phyloP scores from a whole-genome alignment of 2,113 vertebrate genomes.

The Gila orcuttii region DNA sequence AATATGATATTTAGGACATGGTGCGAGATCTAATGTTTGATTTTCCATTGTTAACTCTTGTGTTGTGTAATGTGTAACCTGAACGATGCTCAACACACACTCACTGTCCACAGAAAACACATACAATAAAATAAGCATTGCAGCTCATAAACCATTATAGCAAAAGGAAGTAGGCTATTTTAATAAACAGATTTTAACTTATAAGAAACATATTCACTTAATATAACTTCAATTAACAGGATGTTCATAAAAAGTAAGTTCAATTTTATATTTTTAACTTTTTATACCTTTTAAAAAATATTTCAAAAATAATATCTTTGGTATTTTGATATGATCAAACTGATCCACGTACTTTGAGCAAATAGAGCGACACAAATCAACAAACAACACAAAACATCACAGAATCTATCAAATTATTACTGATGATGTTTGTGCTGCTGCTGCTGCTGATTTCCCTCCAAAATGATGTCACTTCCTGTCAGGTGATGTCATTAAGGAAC shows the following conservation, averaged over 20 bases:
- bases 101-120: not conserved
- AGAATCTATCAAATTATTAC: not conserved
- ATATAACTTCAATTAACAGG: not conserved
- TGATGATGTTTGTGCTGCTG: not conserved
- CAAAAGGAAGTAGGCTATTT: not conserved
- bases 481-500: not conserved
- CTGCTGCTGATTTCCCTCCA: conserved; percentile 1
- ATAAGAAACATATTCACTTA: not conserved
- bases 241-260: not conserved
- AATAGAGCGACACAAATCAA: not conserved
- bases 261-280: not conserved
- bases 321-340: not conserved
- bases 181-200: not conserved
- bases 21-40: not conserved
- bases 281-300: not conserved
- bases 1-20: not conserved
- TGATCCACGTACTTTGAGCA: not conserved
- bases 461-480: not conserved
- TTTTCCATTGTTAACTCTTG: not conserved
- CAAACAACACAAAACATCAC: not conserved
- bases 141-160: not conserved
- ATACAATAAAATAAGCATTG: not conserved
- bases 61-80: conserved; percentile 1
- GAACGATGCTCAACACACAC: not conserved
- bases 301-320: not conserved